These are phyloP conservation scores for Temnothorax rugatulus DNA, from an alignment of 2,888 invertebrate species.

Conservation along the genomic window DNA sequence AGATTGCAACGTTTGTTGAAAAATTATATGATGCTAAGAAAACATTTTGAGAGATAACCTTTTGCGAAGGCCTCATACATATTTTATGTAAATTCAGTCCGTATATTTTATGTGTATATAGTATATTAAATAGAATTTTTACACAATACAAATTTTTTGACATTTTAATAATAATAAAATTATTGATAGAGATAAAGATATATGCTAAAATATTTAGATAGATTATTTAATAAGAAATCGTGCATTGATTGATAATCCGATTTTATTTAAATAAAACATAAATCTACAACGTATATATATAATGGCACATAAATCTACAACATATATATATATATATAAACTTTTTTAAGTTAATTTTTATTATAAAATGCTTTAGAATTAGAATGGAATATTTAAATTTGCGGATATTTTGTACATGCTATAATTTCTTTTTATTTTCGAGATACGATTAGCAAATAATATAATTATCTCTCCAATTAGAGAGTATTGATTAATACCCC, in stretches of 20 bases:
- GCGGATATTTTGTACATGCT: neutral
- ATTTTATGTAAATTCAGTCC: constrained; percentile 1
- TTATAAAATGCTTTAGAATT: neutral
- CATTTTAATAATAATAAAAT: neutral
- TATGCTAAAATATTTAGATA: neutral
- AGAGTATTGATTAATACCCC: constrained; percentile 2
- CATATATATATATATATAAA: neutral
- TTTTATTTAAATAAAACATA: constrained; percentile 4
- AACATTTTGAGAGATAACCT: neutral
- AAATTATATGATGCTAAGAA: neutral
- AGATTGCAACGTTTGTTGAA: neutral
- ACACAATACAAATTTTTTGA: neutral
- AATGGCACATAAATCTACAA: neutral
- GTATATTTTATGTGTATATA: neutral
- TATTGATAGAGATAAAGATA: neutral
- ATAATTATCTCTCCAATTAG: constrained; percentile 31
- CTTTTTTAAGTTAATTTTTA: neutral
- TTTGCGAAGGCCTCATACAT: neutral
- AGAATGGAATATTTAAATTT: neutral
- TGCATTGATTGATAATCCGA: neutral
- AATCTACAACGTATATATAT: neutral
- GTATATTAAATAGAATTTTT: neutral
- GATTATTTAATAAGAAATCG: neutral
- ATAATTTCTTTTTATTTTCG: neutral
- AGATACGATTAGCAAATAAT: constrained; percentile 22